These are phyloP conservation scores for Penaeus monodon DNA, from an alignment of 2,888 invertebrate genomes.

Conservation along the genomic window DNA sequence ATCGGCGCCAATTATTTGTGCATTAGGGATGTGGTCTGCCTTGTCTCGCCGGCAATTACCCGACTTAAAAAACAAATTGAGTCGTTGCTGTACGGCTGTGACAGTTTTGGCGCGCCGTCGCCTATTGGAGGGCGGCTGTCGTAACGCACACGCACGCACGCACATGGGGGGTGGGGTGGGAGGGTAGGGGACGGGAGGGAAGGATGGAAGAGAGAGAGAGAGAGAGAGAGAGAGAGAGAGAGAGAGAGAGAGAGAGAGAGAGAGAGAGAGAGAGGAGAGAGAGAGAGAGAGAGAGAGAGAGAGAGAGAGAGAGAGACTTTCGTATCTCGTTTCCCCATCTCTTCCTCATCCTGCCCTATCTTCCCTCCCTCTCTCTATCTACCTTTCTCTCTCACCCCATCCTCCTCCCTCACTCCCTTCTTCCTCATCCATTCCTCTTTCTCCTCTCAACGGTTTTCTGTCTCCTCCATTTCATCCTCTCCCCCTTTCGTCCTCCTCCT, in stretches of 20 bases:
- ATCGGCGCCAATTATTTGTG: too few species aligned
- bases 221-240: neutral
- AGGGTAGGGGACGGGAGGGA: too few species aligned
- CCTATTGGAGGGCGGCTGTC: too few species aligned
- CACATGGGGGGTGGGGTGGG: too few species aligned
- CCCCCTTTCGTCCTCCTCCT: neutral
- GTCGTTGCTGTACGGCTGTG: too few species aligned
- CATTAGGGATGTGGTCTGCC: too few species aligned
- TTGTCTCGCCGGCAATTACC: too few species aligned
- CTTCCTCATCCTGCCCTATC: neutral
- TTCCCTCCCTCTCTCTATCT: neutral
- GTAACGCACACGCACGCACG: too few species aligned
- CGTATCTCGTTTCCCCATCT: neutral
- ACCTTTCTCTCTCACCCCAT: neutral
- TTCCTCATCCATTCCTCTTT: neutral
- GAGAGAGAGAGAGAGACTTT: neutral
- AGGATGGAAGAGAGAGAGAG: too few species aligned
- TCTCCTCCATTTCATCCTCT: neutral
- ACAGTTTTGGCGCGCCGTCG: too few species aligned
- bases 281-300: neutral
- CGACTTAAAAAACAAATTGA: too few species aligned
- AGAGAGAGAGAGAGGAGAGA: constrained; percentile 1
- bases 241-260: neutral
- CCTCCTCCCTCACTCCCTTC: neutral
- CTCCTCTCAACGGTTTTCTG: neutral